Percentiles rank a stretch among this genome's conserved stretches.
These are phyloP conservation scores for Rhinella marina DNA, from an alignment of 2,797 vertebrate genomes.

Conservation along the genomic window DNA sequence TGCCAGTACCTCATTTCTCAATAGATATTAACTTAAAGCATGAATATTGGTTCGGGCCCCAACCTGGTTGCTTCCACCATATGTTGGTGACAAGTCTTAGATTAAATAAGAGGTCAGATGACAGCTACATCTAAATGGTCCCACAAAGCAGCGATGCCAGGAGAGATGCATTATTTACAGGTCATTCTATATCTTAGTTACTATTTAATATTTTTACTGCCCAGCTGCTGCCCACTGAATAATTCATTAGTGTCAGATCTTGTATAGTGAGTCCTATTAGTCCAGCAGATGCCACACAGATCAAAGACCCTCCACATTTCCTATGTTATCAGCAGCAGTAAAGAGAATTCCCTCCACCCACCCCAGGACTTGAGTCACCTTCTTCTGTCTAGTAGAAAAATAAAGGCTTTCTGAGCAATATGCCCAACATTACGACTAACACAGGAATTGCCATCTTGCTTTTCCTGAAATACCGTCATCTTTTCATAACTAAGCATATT, in stretches of 20 bases:
- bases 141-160: neutral
- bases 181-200: conserved; percentile 10
- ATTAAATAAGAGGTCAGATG: neutral
- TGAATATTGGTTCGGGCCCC: neutral
- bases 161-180: conserved; percentile 26
- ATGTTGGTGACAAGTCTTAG: neutral
- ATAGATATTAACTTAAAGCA: neutral
- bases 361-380: neutral
- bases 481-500: too few species aligned
- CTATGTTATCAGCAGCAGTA: neutral
- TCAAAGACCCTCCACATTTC: neutral
- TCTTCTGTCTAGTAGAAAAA: neutral
- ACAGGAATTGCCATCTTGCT: too few species aligned
- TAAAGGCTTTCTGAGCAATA: too few species aligned
- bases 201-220: conserved; percentile 30
- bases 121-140: neutral
- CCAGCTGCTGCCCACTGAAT: conserved; percentile 34
- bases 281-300: conserved; percentile 6
- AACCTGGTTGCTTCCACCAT: neutral
- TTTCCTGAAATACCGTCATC: too few species aligned
- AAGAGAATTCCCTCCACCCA: neutral
- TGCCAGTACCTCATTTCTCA: neutral
- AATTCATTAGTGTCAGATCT: conserved; percentile 3
- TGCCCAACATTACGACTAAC: too few species aligned
- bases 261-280: neutral